Base-by-base conservation (phyloP, 2,888 invertebrate genomes). In the Eristalis arbustorum region DNA sequence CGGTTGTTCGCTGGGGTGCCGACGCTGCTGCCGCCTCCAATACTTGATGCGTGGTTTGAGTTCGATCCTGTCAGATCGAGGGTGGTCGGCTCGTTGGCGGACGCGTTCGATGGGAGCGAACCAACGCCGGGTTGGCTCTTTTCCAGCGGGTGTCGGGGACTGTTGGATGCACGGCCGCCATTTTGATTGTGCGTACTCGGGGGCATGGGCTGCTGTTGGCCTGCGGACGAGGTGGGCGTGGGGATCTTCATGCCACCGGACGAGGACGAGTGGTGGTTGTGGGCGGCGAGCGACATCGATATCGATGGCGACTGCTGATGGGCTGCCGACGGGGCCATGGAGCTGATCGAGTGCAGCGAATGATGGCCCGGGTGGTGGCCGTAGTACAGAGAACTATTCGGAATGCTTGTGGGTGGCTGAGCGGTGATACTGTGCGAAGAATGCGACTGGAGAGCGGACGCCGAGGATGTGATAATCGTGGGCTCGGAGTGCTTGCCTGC, bases 21-120 rank as follows among this genome's bases (percentile, higher is more conserved):
- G 66, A 28, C 88, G 67, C 59, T 88, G 76, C 80, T 81, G 23
- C 63, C 79, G 37, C 85, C 88, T 28, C 88, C 88, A 68, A 91
- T 91, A 88, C 92, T 92, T 1, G 92, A 92, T 23, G 83, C 82
- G 11, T 87, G 87, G 77, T 92, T 92, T n/a, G 92, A 92, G 79
- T 92, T 92, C 34, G 92, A 92, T 28, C 92, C 91, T 2, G 92
- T 92, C 57, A 92, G 87, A 88, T 92, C 93, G n/a, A 92, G 88
- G 1, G 92, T 92, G 14, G 92, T 83, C 13, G 91, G 90, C 69
- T 92, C 92, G 68, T 92, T 92, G 11, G 85, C 78, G 2, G 90
- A 71, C 10, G 87, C 85, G 14, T 61, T 49, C 13, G 76, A 74
- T 8, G 90, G 40, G 3, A 74, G 59, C 28, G 84, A 68, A 0